Evolutionary conservation across 2,888 invertebrate genomes (phyloP).

Genomic region (Hemistola chrysoprasaria): DNA sequence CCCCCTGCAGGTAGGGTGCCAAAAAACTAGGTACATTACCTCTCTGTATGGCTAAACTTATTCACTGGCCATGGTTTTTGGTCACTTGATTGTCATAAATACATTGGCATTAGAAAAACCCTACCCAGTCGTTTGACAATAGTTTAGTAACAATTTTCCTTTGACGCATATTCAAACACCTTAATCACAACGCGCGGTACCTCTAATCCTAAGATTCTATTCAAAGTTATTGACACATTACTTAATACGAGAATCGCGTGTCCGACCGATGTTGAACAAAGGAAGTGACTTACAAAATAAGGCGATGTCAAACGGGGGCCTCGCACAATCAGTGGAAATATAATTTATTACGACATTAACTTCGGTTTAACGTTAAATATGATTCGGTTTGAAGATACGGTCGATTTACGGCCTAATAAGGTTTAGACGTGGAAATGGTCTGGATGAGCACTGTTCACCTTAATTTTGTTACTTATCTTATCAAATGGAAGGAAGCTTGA

Average conservation of each 20-base stretch:
- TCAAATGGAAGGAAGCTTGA: no score
- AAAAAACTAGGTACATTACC: no score
- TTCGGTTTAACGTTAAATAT: conserved; percentile 15
- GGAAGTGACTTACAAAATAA: conserved; percentile 46
- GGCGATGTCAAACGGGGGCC: conserved; percentile 42
- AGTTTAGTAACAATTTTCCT: no score
- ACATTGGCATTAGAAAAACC: no score
- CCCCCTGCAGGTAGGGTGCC: no score
- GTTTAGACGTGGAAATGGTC: conserved; percentile 1
- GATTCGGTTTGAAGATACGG: conserved; percentile 16
- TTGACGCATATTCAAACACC: conserved; percentile 2
- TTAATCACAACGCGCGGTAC: not conserved
- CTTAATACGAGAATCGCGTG: conserved; percentile 65
- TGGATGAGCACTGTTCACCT: no score
- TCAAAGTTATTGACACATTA: conserved; percentile 57
- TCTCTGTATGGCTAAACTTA: no score
- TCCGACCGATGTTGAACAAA: conserved; percentile 38
- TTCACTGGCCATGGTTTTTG: no score
- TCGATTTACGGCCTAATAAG: conserved; percentile 17
- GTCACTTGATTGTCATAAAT: no score
- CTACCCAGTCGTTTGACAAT: no score
- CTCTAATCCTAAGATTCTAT: conserved; percentile 23
- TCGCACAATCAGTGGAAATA: conserved; percentile 29
- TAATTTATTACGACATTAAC: conserved; percentile 24
- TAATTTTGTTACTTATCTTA: not conserved